Conservation (phyloP, 2,797 vertebrate genomes). For the Bradypodion pumilum region DNA sequence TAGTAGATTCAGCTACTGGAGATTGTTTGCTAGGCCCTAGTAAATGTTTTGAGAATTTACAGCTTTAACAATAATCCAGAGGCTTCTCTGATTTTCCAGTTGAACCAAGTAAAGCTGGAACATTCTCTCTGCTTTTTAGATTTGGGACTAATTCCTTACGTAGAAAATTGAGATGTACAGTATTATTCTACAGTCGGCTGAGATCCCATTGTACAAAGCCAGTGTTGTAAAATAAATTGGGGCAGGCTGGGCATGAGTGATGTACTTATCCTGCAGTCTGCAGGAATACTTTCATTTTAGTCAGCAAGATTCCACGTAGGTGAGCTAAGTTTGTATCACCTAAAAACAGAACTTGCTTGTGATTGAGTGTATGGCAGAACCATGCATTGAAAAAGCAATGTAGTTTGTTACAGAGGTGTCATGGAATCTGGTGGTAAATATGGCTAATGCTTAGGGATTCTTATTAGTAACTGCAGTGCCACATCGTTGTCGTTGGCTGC, state of each 20-base stretch:
- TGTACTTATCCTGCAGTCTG: neutral
- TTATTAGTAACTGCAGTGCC: neutral
- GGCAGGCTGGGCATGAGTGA: no score
- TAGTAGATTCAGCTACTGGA: neutral
- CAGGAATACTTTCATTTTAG: neutral
- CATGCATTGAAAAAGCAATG: neutral
- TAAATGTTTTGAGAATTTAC: neutral
- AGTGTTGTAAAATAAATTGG: neutral
- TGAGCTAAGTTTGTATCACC: neutral
- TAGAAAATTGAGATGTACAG: no score
- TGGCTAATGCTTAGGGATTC: neutral
- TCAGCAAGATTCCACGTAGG: neutral
- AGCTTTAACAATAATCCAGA: neutral
- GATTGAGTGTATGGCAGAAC: neutral
- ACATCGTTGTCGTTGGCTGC: no score
- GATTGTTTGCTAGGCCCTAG: neutral
- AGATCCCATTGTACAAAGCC: neutral
- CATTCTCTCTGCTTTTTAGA: neutral
- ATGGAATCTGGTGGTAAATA: conserved; percentile 36
- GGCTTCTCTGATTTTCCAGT: neutral
- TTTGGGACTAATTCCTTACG: neutral
- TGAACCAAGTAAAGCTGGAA: neutral
- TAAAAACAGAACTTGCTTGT: neutral
- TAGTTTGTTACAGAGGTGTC: neutral
- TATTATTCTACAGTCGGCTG: neutral